Evolutionary conservation across 2,888 invertebrate species (phyloP).

Genomic region (Antheraea yamamai): DNA sequence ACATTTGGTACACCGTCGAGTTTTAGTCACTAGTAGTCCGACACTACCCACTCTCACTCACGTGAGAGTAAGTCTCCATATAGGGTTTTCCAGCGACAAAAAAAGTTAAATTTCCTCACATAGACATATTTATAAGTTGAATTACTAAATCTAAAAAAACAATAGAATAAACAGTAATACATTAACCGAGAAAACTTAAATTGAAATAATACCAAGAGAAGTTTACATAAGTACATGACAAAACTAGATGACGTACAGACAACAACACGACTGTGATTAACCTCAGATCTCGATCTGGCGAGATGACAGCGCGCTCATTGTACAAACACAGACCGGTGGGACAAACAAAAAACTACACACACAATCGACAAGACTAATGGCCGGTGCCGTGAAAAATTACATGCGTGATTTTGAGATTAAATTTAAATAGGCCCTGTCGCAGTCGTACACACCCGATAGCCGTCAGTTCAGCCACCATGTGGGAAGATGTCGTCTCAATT

Average conservation of each 20-base stretch:
- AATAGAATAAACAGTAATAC: neutral
- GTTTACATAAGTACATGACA: conserved; percentile 15
- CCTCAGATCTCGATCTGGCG: conserved; percentile 14
- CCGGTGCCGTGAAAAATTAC: conserved; percentile 47
- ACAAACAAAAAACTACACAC: conserved; percentile 27
- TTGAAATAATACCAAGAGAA: neutral
- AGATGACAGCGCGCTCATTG: conserved; percentile 31
- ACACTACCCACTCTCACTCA: too few species aligned
- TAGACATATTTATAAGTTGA: too few species aligned
- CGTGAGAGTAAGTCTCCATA: too few species aligned
- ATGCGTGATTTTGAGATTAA: conserved; percentile 52
- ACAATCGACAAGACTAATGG: conserved; percentile 37
- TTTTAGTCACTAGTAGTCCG: too few species aligned
- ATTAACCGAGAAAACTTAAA: neutral
- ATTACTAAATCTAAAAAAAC: too few species aligned
- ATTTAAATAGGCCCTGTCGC: conserved; percentile 39
- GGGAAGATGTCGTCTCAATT: conserved; percentile 11
- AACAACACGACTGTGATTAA: conserved; percentile 17
- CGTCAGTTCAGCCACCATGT: conserved; percentile 10
- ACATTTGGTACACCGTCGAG: too few species aligned
- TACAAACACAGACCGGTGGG: conserved; percentile 28
- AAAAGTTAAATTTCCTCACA: too few species aligned
- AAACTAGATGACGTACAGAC: conserved; percentile 9
- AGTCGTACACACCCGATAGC: conserved; percentile 13
- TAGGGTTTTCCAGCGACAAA: too few species aligned